Evolutionary conservation across 2,888 invertebrate genomes (phyloP).

Genomic region (Ctenicera cuprea): DNA sequence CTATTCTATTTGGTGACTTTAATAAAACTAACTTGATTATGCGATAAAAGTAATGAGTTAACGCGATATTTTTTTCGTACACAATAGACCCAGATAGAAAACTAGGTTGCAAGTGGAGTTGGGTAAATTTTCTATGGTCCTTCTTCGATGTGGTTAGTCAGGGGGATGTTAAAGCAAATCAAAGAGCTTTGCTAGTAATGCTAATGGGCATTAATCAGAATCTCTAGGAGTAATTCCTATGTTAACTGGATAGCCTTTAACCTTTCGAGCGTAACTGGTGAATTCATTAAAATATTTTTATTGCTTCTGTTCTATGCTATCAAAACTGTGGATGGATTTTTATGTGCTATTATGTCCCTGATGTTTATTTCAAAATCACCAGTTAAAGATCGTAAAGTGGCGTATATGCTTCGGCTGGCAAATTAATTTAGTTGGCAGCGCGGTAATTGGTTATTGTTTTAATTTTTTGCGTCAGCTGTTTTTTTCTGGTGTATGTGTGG

Average conservation of each 20-base stretch:
- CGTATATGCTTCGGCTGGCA: slow-evolving; percentile 34
- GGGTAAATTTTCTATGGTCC: too few species aligned
- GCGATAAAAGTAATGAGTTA: slow-evolving; percentile 1
- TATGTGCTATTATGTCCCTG: slow-evolving; percentile 33
- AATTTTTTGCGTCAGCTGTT: slow-evolving; percentile 39
- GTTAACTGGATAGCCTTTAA: slow-evolving; percentile 8
- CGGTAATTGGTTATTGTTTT: slow-evolving; percentile 47
- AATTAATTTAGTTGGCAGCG: slow-evolving; percentile 37
- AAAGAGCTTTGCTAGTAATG: background rate
- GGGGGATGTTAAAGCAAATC: too few species aligned
- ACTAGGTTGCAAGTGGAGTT: background rate
- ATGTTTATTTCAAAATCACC: slow-evolving; percentile 38
- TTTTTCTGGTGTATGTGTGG: slow-evolving; percentile 36
- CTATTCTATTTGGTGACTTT: background rate
- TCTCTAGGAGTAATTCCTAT: slow-evolving; percentile 8
- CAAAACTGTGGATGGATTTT: slow-evolving; percentile 36
- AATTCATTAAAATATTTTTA: slow-evolving; percentile 39
- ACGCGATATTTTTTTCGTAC: background rate
- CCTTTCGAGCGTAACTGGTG: slow-evolving; percentile 9
- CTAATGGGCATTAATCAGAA: background rate
- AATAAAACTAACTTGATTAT: background rate
- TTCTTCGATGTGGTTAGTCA: too few species aligned
- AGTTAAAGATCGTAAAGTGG: slow-evolving; percentile 34
- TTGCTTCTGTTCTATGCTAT: slow-evolving; percentile 22
- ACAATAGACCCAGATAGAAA: background rate